A percentile compares a stretch with the other conserved stretches of the same genome.
These are phyloP conservation scores for Corythucha ciliata DNA, from an alignment of 2,888 invertebrate species.

Conservation along the genomic window DNA sequence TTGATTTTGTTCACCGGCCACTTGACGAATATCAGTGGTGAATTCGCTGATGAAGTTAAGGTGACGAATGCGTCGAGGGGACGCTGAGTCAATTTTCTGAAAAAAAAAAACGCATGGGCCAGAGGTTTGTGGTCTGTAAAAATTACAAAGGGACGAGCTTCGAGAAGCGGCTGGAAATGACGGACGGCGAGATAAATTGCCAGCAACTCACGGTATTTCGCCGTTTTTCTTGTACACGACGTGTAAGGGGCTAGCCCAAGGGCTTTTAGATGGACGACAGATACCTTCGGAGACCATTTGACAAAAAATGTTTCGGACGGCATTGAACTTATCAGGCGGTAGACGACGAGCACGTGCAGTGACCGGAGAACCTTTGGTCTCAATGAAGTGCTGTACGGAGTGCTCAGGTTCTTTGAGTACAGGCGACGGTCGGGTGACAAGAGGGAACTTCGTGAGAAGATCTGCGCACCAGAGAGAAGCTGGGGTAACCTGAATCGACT, in stretches of 20 bases:
- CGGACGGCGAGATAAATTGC: background rate
- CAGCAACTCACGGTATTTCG: constrained; percentile 38
- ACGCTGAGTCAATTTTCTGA: constrained; percentile 19
- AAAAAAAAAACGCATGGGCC: background rate
- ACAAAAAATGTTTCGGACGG: constrained; percentile 38
- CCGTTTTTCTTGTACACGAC: constrained; percentile 37
- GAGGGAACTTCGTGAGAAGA: background rate
- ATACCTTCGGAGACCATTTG: constrained; percentile 40
- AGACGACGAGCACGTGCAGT: constrained; percentile 37
- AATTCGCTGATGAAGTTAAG: constrained; percentile 25
- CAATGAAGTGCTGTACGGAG: constrained; percentile 15
- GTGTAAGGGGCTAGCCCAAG: constrained; percentile 38
- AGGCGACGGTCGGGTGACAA: background rate
- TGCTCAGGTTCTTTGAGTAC: constrained; percentile 9
- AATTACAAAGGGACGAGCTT: background rate
- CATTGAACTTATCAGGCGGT: constrained; percentile 32
- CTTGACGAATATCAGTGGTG: constrained; percentile 22
- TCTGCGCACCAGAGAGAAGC: too few species aligned
- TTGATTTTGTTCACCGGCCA: constrained; percentile 31
- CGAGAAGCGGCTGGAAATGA: background rate
- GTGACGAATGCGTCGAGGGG: constrained; percentile 22
- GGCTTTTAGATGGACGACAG: constrained; percentile 40
- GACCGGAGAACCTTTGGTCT: constrained; percentile 32
- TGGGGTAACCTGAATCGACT: too few species aligned
- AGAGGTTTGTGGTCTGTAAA: background rate